Conservation (phyloP, 2,113 vertebrate genomes). For the Aphelocoma coerulescens region DNA sequence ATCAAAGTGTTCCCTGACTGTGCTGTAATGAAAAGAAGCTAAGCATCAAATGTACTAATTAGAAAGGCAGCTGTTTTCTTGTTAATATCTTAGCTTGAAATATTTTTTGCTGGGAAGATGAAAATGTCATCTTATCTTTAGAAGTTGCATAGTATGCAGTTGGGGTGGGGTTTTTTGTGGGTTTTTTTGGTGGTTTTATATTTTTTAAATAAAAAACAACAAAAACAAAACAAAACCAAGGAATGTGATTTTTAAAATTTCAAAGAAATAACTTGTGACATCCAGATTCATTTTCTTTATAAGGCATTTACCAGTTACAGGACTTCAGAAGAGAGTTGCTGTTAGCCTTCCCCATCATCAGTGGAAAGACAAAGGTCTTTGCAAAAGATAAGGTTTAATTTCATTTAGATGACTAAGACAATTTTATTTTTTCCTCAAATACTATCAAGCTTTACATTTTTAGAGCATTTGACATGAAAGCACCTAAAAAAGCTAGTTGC, state of each 20-base stretch:
- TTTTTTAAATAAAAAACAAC: neutral
- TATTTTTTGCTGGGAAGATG: neutral
- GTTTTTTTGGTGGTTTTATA: neutral
- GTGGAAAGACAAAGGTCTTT: neutral
- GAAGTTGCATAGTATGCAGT: neutral
- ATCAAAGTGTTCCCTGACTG: neutral
- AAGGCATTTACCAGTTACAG: neutral
- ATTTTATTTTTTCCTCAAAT: neutral
- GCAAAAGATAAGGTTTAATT: neutral
- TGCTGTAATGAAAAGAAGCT: constrained; percentile 9
- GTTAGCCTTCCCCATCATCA: neutral
- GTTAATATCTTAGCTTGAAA: constrained; percentile 19
- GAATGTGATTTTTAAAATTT: neutral
- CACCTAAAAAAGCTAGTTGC: neutral
- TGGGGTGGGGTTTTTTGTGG: neutral
- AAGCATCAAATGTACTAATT: constrained; percentile 20
- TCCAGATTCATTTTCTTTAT: neutral
- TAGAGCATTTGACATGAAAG: neutral
- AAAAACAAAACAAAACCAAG: neutral
- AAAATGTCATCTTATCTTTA: neutral
- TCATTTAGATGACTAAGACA: neutral
- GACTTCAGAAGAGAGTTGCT: neutral
- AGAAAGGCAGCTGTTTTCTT: constrained; percentile 19
- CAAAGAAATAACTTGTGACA: neutral
- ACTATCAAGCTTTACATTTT: neutral